Evolutionary conservation across 2,888 invertebrate genomes (phyloP).

Genomic region (Galerucella calmariensis): DNA sequence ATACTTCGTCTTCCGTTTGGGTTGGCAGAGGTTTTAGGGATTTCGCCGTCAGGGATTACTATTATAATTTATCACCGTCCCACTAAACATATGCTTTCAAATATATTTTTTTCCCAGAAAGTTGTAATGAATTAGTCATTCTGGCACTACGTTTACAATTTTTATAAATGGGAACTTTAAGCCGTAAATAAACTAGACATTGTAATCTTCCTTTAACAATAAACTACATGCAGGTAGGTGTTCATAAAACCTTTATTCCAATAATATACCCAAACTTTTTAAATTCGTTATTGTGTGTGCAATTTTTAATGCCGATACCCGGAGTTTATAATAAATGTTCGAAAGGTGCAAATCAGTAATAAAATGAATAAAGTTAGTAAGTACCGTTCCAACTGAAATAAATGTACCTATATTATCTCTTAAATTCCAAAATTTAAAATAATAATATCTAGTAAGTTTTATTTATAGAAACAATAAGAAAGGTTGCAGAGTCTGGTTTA

Average conservation of each 20-base stretch:
- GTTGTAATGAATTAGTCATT: conserved; percentile 8
- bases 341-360: neutral
- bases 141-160: conserved; percentile 7
- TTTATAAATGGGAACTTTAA: conserved; percentile 1
- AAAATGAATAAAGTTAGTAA: too few relatives aligned
- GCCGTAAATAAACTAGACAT: conserved; percentile 11
- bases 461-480: too few relatives aligned
- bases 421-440: too few relatives aligned
- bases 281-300: neutral
- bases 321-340: neutral
- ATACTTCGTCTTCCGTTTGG: conserved; percentile 4
- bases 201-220: conserved; percentile 7
- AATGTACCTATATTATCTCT: too few relatives aligned
- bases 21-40: neutral
- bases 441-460: too few relatives aligned
- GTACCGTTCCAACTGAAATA: too few relatives aligned
- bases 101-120: neutral
- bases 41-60: conserved; percentile 4
- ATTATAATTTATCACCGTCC: conserved; percentile 6
- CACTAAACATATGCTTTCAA: conserved; percentile 9
- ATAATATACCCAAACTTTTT: neutral
- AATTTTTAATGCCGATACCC: conserved; percentile 5
- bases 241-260: neutral
- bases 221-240: conserved; percentile 8
- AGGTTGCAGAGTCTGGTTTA: too few relatives aligned